phyloP scores from a whole-genome alignment of 2,888 invertebrate species.

The Fragum sueziense region DNA sequence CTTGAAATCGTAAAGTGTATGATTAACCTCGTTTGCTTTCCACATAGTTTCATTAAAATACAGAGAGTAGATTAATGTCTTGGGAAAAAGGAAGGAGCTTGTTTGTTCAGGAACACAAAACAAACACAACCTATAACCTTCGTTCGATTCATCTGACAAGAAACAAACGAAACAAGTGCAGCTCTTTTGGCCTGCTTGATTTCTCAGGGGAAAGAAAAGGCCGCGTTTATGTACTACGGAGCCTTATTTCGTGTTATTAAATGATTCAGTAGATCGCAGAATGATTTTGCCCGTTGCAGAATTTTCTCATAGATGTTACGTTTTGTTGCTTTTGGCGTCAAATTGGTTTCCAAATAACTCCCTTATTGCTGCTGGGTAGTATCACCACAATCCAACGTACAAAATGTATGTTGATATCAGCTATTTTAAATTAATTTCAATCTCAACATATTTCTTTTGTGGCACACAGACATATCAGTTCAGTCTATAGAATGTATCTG shows the following conservation, averaged over 20 bases:
- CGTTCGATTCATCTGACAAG: conserved; percentile 15
- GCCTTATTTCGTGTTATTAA: neutral
- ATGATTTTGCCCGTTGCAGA: no score
- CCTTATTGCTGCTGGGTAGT: no score
- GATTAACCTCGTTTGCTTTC: neutral
- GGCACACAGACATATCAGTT: no score
- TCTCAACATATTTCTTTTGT: no score
- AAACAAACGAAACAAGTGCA: conserved; percentile 20
- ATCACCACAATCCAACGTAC: no score
- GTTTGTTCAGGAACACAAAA: conserved; percentile 12
- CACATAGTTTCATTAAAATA: conserved; percentile 2
- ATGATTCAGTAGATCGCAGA: neutral
- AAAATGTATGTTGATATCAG: no score
- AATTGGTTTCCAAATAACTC: no score
- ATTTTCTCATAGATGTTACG: no score
- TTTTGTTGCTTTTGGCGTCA: no score
- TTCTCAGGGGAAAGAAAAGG: conserved; percentile 9
- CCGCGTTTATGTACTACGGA: neutral
- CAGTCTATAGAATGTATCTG: no score
- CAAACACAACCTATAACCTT: conserved; percentile 4
- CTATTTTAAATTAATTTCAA: no score
- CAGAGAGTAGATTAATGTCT: neutral
- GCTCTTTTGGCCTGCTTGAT: conserved; percentile 11
- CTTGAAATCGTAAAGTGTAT: no score
- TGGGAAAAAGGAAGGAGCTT: conserved; percentile 13